Percentiles rank a stretch among this genome's conserved stretches.
Conservation (phyloP, 2,797 vertebrate genomes). For the Fistularia tabacaria region DNA sequence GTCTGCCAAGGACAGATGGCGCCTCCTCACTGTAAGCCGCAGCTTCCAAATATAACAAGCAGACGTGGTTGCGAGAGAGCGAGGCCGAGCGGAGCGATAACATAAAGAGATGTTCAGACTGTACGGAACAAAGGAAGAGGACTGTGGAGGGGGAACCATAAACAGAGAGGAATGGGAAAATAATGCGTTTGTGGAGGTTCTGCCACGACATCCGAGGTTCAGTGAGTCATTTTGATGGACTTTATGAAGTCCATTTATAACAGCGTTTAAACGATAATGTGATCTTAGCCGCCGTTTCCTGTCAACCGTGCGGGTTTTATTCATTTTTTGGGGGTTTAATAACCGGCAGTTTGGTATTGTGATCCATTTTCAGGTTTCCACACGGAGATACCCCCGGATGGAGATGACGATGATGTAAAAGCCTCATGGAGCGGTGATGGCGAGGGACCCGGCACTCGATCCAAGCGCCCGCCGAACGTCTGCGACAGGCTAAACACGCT, state of each 20-base stretch:
- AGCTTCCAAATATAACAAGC: slow-evolving; percentile 20
- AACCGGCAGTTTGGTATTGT: slow-evolving; percentile 44
- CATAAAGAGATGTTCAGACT: too few relatives aligned
- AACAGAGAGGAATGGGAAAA: too few relatives aligned
- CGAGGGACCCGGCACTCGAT: too few relatives aligned
- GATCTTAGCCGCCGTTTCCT: slow-evolving; percentile 24
- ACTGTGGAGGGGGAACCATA: too few relatives aligned
- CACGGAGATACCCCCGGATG: slow-evolving; percentile 32
- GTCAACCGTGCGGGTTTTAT: slow-evolving; percentile 19
- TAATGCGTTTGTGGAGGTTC: too few relatives aligned
- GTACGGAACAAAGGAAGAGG: too few relatives aligned
- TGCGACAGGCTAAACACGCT: too few relatives aligned
- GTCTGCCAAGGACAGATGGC: slow-evolving; percentile 69
- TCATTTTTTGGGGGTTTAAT: slow-evolving; percentile 44
- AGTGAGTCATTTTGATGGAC: slow-evolving; percentile 22
- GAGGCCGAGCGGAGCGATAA: too few relatives aligned
- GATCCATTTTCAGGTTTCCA: slow-evolving; percentile 46
- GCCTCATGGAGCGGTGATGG: slow-evolving; percentile 11
- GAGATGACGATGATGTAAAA: slow-evolving; percentile 49
- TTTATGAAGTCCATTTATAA: slow-evolving; percentile 25
- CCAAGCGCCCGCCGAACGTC: too few relatives aligned
- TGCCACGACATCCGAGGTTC: slow-evolving; percentile 4
- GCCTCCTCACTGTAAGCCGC: slow-evolving; percentile 50
- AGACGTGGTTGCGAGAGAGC: too few relatives aligned
- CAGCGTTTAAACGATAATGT: slow-evolving; percentile 18